These are phyloP conservation scores for Thaumatotibia leucotreta DNA, from an alignment of 1,140 invertebrate genomes.

Conservation along the genomic window DNA sequence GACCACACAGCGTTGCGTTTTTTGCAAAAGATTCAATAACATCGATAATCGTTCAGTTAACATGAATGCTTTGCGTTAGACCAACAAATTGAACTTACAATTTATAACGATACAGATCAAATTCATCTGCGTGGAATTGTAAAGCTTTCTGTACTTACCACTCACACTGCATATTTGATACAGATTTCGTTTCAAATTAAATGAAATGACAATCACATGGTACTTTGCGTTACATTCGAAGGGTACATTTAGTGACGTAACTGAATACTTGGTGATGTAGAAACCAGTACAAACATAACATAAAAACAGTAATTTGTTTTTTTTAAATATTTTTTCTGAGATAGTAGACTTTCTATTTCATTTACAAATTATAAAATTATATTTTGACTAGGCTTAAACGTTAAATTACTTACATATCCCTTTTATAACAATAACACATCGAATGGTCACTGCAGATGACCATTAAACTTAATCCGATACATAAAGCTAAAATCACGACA, in stretches of 20 bases:
- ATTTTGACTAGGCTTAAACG: background rate
- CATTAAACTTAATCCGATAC: constrained; percentile 49
- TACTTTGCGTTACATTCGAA: background rate
- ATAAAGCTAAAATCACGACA: constrained; percentile 51
- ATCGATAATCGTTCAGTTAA: constrained; percentile 9
- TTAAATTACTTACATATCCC: too few relatives aligned
- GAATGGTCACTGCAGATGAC: constrained; percentile 13
- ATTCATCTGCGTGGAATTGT: background rate
- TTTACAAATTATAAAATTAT: background rate
- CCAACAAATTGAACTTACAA: background rate
- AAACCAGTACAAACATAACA: background rate
- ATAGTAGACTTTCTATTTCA: too few relatives aligned
- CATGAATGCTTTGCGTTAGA: background rate
- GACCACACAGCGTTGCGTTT: constrained; percentile 46
- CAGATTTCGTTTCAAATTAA: constrained; percentile 10
- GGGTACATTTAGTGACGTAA: background rate
- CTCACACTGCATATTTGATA: background rate
- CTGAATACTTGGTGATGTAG: background rate
- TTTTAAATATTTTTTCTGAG: too few relatives aligned
- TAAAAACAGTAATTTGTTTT: too few relatives aligned
- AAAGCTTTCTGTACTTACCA: background rate
- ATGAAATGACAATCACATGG: background rate
- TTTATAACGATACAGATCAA: background rate
- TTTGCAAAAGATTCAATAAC: constrained; percentile 18
- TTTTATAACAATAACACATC: background rate